Conservation (phyloP, 2,797 vertebrate genomes). For the Pipistrellus pipistrellus region DNA sequence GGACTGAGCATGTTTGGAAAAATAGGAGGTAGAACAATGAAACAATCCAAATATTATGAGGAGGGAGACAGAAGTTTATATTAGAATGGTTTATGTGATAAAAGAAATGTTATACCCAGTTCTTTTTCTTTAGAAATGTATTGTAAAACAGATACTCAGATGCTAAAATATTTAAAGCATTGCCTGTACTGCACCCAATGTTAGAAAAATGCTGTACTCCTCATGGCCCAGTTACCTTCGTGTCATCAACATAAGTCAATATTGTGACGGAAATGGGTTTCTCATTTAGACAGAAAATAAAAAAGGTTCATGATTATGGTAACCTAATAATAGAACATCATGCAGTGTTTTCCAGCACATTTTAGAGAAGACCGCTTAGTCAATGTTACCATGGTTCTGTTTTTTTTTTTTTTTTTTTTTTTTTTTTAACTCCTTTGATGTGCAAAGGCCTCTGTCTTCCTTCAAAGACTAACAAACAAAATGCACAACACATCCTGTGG, state of each 20-base stretch:
- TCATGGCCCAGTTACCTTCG: not conserved
- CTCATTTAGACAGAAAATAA: slow-evolving; percentile 47
- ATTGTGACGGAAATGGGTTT: slow-evolving; percentile 12
- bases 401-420: slow-evolving; percentile 31
- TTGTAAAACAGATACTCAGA: slow-evolving; percentile 66
- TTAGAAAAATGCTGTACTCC: not conserved
- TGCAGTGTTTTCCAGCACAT: not conserved
- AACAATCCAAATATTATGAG: slow-evolving; percentile 82
- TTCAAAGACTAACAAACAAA: slow-evolving; percentile 30
- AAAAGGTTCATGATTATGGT: not conserved
- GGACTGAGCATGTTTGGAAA: slow-evolving; percentile 66
- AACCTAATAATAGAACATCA: not conserved
- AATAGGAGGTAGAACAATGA: slow-evolving; percentile 77
- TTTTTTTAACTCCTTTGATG: slow-evolving; percentile 4
- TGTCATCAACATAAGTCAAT: slow-evolving; percentile 25
- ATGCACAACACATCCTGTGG: not conserved
- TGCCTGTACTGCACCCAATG: not conserved
- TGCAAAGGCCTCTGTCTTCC: not conserved
- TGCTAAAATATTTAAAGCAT: slow-evolving; percentile 62
- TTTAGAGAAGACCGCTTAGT: slow-evolving; percentile 6
- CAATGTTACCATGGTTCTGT: slow-evolving; percentile 15
- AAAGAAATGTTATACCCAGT: slow-evolving; percentile 71
- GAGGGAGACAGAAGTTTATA: slow-evolving; percentile 78
- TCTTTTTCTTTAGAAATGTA: slow-evolving; percentile 77
- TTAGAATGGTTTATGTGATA: slow-evolving; percentile 73